Evolutionary conservation across 2,888 invertebrate genomes (phyloP).

Genomic region (Microctonus aethiopoides): DNA sequence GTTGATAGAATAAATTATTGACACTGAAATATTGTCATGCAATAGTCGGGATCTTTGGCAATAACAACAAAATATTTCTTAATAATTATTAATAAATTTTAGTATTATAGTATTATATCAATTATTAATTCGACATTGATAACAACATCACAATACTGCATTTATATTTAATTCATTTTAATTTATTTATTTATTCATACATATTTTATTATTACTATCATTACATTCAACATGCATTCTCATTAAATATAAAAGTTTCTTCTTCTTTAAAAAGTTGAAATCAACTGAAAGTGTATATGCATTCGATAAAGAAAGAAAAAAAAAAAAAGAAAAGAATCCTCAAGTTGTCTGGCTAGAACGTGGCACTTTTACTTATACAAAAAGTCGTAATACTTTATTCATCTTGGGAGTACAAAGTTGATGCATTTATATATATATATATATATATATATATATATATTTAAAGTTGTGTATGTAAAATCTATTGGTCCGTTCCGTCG

Average conservation of each 20-base stretch:
- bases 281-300: slow-evolving; percentile 6
- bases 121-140: no score
- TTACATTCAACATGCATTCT: neutral
- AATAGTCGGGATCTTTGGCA: no score
- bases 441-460: slow-evolving; percentile 3
- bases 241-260: neutral
- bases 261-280: neutral
- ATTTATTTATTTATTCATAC: neutral
- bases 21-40: no score
- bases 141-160: no score
- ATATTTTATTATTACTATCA: no score
- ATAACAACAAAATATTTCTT: no score
- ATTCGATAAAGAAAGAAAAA: slow-evolving; percentile 5
- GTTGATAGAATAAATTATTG: no score
- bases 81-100: no score
- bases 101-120: no score
- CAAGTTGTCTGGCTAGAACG: slow-evolving; percentile 12
- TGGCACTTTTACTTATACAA: slow-evolving; percentile 20
- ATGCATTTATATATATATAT: slow-evolving; percentile 14
- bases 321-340: neutral
- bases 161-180: neutral
- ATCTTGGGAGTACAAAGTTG: slow-evolving; percentile 22
- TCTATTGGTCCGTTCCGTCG: slow-evolving; percentile 31
- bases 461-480: slow-evolving; percentile 6
- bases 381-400: slow-evolving; percentile 26